Conservation (phyloP, 2,888 invertebrate species). For the Junonia oenone region DNA sequence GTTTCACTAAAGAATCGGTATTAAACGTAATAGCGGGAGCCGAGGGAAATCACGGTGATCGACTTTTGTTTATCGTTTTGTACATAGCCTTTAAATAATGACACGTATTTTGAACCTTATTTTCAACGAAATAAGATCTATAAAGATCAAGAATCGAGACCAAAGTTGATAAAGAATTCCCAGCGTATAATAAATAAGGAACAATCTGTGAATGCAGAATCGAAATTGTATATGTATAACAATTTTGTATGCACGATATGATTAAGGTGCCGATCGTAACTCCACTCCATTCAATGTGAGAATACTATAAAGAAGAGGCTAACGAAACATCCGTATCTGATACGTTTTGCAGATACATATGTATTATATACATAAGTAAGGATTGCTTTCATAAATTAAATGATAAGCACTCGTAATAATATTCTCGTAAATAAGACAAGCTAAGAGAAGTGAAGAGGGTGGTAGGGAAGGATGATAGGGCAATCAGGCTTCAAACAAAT, state of each 20-base stretch:
- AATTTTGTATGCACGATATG: conserved; percentile 21
- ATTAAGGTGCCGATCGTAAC: conserved; percentile 8
- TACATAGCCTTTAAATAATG: conserved; percentile 11
- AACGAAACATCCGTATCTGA: too few relatives aligned
- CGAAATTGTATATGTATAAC: conserved; percentile 22
- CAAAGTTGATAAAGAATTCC: conserved; percentile 20
- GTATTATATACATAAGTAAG: too few relatives aligned
- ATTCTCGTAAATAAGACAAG: too few relatives aligned
- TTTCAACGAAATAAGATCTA: conserved; percentile 2
- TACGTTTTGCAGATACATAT: too few relatives aligned
- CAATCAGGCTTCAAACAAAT: too few relatives aligned
- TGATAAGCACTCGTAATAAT: too few relatives aligned
- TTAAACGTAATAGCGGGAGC: conserved; percentile 18
- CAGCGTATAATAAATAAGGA: conserved; percentile 20
- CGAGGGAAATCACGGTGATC: conserved; percentile 31
- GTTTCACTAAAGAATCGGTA: conserved; percentile 10
- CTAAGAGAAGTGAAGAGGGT: too few relatives aligned
- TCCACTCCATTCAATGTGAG: background rate
- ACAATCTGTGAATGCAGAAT: conserved; percentile 21
- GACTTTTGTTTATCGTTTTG: conserved; percentile 25
- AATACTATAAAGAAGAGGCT: background rate
- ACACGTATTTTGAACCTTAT: conserved; percentile 7
- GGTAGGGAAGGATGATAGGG: too few relatives aligned
- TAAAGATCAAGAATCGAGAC: conserved; percentile 4
- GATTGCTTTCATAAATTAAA: too few relatives aligned